Conservation (phyloP, 2,113 vertebrate species). For the Nibea coibor region DNA sequence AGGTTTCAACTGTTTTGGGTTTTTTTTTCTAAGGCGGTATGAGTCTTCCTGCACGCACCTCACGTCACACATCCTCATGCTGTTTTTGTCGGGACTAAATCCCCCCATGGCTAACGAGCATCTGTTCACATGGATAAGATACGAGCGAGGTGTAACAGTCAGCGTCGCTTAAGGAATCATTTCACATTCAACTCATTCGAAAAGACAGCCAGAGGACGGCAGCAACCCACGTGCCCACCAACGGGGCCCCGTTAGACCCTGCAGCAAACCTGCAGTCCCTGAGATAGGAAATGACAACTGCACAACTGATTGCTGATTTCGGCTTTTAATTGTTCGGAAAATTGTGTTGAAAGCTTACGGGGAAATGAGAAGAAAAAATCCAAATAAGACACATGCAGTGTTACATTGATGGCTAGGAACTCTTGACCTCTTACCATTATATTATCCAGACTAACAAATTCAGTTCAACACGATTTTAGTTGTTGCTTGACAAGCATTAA, state of each 20-base stretch:
- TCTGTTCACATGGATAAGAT: slow-evolving; percentile 72
- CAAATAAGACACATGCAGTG: not conserved
- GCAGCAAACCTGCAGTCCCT: slow-evolving; percentile 47
- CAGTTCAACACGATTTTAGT: not conserved
- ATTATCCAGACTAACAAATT: not conserved
- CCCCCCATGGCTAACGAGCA: slow-evolving; percentile 60
- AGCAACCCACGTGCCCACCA: slow-evolving; percentile 53
- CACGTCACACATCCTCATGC: slow-evolving; percentile 35
- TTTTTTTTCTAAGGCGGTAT: not conserved
- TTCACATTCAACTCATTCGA: slow-evolving; percentile 55
- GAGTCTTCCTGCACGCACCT: slow-evolving; percentile 17
- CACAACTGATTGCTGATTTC: slow-evolving; percentile 22
- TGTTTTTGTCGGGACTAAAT: slow-evolving; percentile 43
- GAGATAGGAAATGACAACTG: slow-evolving; percentile 44
- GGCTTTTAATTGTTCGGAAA: slow-evolving; percentile 4
- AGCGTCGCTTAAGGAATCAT: slow-evolving; percentile 56
- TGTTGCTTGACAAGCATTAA: not conserved
- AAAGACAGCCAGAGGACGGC: slow-evolving; percentile 60
- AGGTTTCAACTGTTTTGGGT: not conserved
- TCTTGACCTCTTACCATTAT: not conserved
- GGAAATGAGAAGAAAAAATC: not conserved
- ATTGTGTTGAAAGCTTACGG: not conserved
- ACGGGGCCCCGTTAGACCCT: slow-evolving; percentile 35
- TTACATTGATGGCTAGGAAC: not conserved
- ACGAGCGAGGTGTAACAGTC: slow-evolving; percentile 50